Conservation (phyloP, 2,113 vertebrate genomes). For the rabbit (Oryctolagus cuniculus) region mOryCun1.1 NC_091444.1:78601001-78601500, state of each 20-base stretch:
- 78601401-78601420: background rate
- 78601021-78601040: too few relatives aligned
- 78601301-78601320: background rate
- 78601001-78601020: too few relatives aligned
- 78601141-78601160: background rate
- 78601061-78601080: too few relatives aligned
- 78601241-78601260: too few relatives aligned
- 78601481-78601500: background rate
- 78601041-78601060: too few relatives aligned
- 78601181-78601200: background rate
- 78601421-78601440: too few relatives aligned
- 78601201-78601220: background rate
- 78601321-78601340: background rate
- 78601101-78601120: too few relatives aligned
- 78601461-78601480: background rate
- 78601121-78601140: background rate
- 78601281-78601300: background rate
- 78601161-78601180: background rate
- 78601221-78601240: too few relatives aligned
- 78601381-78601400: background rate
- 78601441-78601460: background rate
- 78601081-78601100: too few relatives aligned
- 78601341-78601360: background rate
- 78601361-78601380: background rate
- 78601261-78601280: background rate